Percentiles rank a stretch among this genome's conserved stretches.
phyloP scores from a whole-genome alignment of 2,113 vertebrate genomes.

The Andinoacara biseriatus region DNA sequence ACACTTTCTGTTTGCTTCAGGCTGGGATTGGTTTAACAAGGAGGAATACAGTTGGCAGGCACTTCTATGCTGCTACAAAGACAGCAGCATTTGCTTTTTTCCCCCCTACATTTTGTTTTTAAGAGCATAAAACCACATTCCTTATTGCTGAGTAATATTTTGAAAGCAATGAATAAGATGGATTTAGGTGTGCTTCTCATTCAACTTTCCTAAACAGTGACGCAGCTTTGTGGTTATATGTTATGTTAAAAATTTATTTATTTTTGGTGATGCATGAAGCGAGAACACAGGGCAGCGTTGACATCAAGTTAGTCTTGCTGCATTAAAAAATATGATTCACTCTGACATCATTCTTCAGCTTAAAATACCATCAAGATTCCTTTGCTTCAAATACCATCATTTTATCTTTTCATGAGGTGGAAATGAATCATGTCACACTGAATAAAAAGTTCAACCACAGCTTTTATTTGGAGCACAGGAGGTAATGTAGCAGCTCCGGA shows the following conservation, averaged over 20 bases:
- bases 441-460: conserved; percentile 10
- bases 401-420: conserved; percentile 23
- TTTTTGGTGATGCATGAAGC: conserved; percentile 1
- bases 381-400: conserved; percentile 9
- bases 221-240: neutral
- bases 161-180: neutral
- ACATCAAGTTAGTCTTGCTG: conserved; percentile 24
- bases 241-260: neutral
- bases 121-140: neutral
- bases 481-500: neutral
- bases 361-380: conserved; percentile 11
- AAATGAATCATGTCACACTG: conserved; percentile 25
- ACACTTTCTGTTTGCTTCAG: conserved; percentile 35
- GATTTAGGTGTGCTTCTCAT: neutral
- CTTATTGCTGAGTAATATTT: neutral
- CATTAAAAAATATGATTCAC: conserved; percentile 43
- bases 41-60: conserved; percentile 9
- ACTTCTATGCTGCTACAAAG: conserved; percentile 7
- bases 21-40: conserved; percentile 46
- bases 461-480: neutral
- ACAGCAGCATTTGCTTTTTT: neutral
- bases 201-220: neutral
- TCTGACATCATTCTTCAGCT: conserved; percentile 24
- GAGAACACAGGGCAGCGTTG: neutral
- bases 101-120: neutral